These are phyloP conservation scores for Dugesia japonica DNA, from an alignment of 2,888 invertebrate species.

Conservation along the genomic window DNA sequence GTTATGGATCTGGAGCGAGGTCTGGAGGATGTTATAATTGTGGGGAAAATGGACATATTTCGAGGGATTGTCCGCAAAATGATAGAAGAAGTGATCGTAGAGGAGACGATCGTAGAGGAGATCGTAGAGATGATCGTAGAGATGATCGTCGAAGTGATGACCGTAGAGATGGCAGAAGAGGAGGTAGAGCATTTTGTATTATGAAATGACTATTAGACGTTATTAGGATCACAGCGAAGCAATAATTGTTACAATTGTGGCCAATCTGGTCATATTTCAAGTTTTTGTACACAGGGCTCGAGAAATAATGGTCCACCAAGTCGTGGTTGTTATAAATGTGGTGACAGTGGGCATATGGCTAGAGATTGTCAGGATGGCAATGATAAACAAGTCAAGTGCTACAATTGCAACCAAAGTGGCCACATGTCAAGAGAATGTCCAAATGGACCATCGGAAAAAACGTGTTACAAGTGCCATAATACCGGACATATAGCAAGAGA, in stretches of 20 bases:
- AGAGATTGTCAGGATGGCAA: too few species aligned
- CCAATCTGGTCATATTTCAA: too few species aligned
- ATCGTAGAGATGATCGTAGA: too few species aligned
- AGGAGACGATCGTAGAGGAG: neutral
- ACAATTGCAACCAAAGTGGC: neutral
- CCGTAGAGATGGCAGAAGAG: too few species aligned
- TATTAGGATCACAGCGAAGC: too few species aligned
- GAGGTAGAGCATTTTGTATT: too few species aligned
- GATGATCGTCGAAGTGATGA: too few species aligned
- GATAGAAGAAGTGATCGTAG: neutral
- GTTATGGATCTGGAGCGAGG: neutral
- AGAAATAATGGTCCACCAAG: too few species aligned
- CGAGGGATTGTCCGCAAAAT: neutral
- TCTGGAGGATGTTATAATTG: neutral
- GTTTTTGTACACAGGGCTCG: too few species aligned
- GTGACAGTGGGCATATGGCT: too few species aligned
- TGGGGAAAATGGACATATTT: neutral
- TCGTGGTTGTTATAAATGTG: neutral
- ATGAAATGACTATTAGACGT: too few species aligned
- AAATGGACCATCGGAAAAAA: neutral
- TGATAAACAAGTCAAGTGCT: neutral
- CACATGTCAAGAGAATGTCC: conserved; percentile 3
- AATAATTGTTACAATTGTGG: too few species aligned
- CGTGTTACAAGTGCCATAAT: neutral
- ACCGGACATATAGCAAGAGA: neutral